A percentile compares a stretch with the other conserved stretches of the same genome.
phyloP scores from a whole-genome alignment of 2,113 vertebrate species.

The Lophura nycthemera region DNA sequence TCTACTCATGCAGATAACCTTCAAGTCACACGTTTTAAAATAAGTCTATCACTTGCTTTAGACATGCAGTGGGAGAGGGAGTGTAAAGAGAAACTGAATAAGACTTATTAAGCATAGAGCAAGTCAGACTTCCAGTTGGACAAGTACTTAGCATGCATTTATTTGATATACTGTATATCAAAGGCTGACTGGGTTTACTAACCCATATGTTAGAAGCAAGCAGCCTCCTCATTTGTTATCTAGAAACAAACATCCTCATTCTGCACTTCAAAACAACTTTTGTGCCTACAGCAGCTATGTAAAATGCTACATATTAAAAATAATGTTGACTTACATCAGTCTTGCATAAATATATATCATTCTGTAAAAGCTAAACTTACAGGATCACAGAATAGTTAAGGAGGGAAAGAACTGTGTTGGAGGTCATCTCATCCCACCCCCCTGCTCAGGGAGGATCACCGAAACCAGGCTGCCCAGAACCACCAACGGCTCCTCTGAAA shows the following conservation, averaged over 20 bases:
- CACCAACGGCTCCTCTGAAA: not conserved
- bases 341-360: not conserved
- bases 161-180: not conserved
- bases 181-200: not conserved
- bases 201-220: not conserved
- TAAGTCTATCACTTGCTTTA: not conserved
- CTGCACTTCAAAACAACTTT: not conserved
- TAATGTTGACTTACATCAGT: not conserved
- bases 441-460: not conserved
- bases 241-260: not conserved
- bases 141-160: not conserved
- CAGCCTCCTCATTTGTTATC: not conserved
- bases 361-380: not conserved
- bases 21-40: not conserved
- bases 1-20: slow-evolving; percentile 52
- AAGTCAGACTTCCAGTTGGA: not conserved
- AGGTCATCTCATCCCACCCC: not conserved
- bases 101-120: not conserved
- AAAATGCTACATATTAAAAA: not conserved
- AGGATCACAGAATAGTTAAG: not conserved
- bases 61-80: not conserved
- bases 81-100: not conserved
- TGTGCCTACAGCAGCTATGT: not conserved
- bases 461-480: not conserved
- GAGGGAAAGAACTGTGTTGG: not conserved